Percentiles rank a stretch among this genome's conserved stretches.
Conservation (phyloP, 37 sponge, comb jelly and placozoan species). For the Corticium candelabrum region DNA sequence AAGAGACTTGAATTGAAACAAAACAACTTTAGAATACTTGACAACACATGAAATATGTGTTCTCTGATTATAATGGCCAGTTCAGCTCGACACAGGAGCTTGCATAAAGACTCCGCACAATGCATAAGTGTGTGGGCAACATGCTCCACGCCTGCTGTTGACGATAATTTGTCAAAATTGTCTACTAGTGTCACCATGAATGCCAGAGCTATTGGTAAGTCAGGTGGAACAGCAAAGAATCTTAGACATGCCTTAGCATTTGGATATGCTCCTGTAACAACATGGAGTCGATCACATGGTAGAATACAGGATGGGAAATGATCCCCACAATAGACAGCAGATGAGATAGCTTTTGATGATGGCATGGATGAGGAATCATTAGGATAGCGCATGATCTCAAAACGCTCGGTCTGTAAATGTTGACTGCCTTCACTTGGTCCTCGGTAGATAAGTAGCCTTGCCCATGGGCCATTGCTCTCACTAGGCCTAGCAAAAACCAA, state of each 20-base stretch:
- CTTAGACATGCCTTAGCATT: conserved; percentile 21
- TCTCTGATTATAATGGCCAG: conserved; percentile 10
- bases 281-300: conserved; percentile 59
- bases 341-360: neutral
- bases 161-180: neutral
- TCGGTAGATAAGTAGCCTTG: conserved; percentile 43
- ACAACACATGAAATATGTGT: neutral
- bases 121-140: neutral
- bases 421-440: conserved; percentile 63
- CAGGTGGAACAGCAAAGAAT: conserved; percentile 46
- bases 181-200: conserved; percentile 29
- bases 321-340: conserved; percentile 28
- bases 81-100: conserved; percentile 10
- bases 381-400: conserved; percentile 84
- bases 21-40: neutral
- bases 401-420: conserved; percentile 30
- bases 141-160: neutral
- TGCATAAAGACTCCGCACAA: conserved; percentile 14
- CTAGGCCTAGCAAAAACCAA: too few relatives aligned
- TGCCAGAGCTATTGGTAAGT: conserved; percentile 60
- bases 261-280: conserved; percentile 28
- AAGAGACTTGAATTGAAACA: neutral
- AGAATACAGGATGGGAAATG: conserved; percentile 60
- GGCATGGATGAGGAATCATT: conserved; percentile 24
- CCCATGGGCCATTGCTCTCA: conserved; percentile 65